Base-by-base conservation (phyloP, 2,888 invertebrate species). In the Patella depressa region DNA sequence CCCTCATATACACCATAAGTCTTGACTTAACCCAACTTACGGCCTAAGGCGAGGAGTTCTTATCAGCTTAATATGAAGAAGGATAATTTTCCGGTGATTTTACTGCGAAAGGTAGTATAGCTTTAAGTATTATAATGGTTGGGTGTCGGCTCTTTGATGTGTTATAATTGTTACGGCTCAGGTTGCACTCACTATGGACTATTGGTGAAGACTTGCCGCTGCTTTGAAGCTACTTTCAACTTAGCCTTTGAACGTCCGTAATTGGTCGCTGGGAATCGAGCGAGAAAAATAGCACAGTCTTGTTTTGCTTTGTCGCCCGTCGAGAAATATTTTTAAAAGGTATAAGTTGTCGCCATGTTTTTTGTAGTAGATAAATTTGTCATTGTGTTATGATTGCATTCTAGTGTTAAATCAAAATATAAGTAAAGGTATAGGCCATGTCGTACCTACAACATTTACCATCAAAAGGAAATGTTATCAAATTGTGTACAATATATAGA, bases 191-290 rank as follows among this genome's bases (percentile, higher is more conserved):
- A 19, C 19, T 65, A 65, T 65, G 65, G 65, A 65, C 65, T 65
- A 24, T 65, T 65, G 19, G 65, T 65, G 24, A 65, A 65, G 24
- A 65, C 24, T 24, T 65, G 24, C 24, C 24, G 19, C 14, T 65
- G 65, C 65, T 65, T 65, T 65, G 65, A 65, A 65, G 65, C 65
- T 65, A 65, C 65, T 65, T 65, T 65, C 65, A 65, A 65, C 65
- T 65, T 24, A 24, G 19, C 65, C 65, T 65, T 65, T 65, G 65
- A 65, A 65, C 65, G 65, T 65, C 65, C 65, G 19, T 65, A 65
- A 65, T 65, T 65, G 65, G 65, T 65, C 65, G 65, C 19, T 65
- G 65, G 24, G 65, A 65, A 65, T 65, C 19, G 24, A 24, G 65
- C 24, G 65, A 19, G 24, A 24, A 65, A 65, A 65, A 65, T 65